Evolutionary conservation across 2,888 invertebrate species (phyloP).

Genomic region (Zhuqinia jingwanae): DNA sequence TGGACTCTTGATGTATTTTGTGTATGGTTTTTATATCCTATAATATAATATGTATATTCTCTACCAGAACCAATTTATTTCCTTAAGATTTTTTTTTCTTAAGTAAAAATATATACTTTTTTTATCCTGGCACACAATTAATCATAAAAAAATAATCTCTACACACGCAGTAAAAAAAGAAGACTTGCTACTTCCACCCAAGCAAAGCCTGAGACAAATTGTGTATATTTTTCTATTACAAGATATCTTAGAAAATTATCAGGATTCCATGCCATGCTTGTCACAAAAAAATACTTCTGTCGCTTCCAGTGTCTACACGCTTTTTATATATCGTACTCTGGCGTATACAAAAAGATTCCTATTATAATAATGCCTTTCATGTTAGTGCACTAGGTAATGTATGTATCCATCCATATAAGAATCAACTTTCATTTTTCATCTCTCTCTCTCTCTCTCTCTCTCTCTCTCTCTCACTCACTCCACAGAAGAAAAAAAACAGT

Average conservation of each 20-base stretch:
- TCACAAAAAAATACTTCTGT: slow-evolving; percentile 53
- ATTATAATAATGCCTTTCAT: background rate
- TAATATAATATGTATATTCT: background rate
- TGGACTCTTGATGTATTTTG: background rate
- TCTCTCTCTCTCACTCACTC: too few relatives aligned
- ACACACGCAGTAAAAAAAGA: too few relatives aligned
- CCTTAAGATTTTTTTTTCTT: background rate
- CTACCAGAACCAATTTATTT: too few relatives aligned
- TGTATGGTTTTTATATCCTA: background rate
- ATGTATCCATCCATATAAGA: slow-evolving; percentile 20
- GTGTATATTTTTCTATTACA: slow-evolving; percentile 46
- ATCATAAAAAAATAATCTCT: slow-evolving; percentile 45
- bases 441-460: too few relatives aligned
- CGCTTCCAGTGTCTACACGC: slow-evolving; percentile 35
- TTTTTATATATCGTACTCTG: background rate
- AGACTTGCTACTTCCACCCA: slow-evolving; percentile 29
- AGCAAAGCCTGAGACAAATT: slow-evolving; percentile 47
- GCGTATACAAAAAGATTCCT: background rate
- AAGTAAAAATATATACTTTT: background rate
- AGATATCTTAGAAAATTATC: slow-evolving; percentile 56
- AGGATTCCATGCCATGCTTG: slow-evolving; percentile 34
- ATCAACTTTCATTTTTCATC: slow-evolving; percentile 71
- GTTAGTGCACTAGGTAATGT: background rate
- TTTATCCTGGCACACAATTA: slow-evolving; percentile 14
- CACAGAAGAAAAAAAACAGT: background rate